Base-by-base conservation (phyloP, 2,113 vertebrate species). In the Pomatorhinus ruficollis region DNA sequence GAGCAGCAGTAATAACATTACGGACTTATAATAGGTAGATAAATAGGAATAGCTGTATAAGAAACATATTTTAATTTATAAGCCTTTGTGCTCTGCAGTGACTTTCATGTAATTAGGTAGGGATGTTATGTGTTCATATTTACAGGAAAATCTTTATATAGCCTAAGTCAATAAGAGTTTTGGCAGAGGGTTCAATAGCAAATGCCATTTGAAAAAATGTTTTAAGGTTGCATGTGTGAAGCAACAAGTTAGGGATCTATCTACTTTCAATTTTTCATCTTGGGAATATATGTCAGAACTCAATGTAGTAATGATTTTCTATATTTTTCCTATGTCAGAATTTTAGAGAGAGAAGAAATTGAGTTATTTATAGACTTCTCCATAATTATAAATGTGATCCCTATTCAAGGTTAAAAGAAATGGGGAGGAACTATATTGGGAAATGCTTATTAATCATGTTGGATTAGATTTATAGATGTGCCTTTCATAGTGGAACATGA, bases 41-140 rank as follows among this genome's bases (percentile, higher is more conserved):
- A 81, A 95, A 86, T 86, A 90, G 31, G 60, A 90, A 42, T 24
- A 86, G 25, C 49, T 79, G 35, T 45, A 89, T 37, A 49, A 93
- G 33, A 68, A 87, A 40, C 70, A 27, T 19, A 6, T 86, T 97
- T 94, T 84, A 31, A 83, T 93, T 93, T 94, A 70, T 89, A 81
- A 6, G 6, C 15, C 45, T 91, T 96, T 95, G 12, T 88, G 24
- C 37, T 97, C 56, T 63, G 27, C 37, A 70, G 45, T 91, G 44
- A 66, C 56, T 72, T 80, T 65, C 65, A 94, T 30, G 87, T 93
- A 94, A 94, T 92, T 87, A 53, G 7, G 17, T 52, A 72, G 64
- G 56, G 64, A 74, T 68, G 37, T 33, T 63, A 45, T 45, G 75
- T 95, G 31, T 35, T 90, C 49, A 40, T 95, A 69, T 77, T 80